Evolutionary conservation across 2,888 invertebrate genomes (phyloP).

Genomic region (Drosophila borealis): DNA sequence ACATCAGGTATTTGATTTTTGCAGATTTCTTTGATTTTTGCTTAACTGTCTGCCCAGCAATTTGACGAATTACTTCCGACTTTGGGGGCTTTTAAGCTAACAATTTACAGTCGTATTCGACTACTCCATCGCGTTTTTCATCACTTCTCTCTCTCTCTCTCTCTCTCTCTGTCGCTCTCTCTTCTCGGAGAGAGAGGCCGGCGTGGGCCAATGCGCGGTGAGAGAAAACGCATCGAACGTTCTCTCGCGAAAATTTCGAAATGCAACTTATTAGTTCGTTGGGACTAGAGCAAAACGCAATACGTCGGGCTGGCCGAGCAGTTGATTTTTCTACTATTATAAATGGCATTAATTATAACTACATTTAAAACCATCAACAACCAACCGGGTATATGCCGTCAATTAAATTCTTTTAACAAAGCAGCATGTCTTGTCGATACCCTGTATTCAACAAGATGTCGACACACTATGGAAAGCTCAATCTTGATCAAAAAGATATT

Average conservation of each 20-base stretch:
- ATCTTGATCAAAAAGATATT: too few species aligned
- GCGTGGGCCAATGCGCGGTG: slow-evolving; percentile 35
- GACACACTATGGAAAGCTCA: too few species aligned
- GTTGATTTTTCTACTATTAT: not conserved
- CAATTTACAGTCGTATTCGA: slow-evolving; percentile 51
- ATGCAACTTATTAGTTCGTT: slow-evolving; percentile 11
- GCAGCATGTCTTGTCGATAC: too few species aligned
- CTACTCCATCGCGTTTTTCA: slow-evolving; percentile 18
- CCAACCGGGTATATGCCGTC: too few species aligned
- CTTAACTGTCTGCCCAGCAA: slow-evolving; percentile 59
- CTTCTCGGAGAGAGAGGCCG: slow-evolving; percentile 23
- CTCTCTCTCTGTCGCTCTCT: slow-evolving; percentile 7
- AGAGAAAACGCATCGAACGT: slow-evolving; percentile 15
- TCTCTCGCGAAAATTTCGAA: slow-evolving; percentile 6
- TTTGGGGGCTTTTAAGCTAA: slow-evolving; percentile 58
- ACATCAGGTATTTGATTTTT: slow-evolving; percentile 5
- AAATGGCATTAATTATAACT: too few species aligned
- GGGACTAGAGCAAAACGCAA: not conserved
- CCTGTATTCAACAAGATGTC: too few species aligned
- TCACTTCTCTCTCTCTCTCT: slow-evolving; percentile 1
- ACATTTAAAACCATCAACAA: too few species aligned
- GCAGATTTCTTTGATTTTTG: slow-evolving; percentile 25
- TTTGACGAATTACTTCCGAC: slow-evolving; percentile 72
- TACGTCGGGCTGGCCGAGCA: not conserved
- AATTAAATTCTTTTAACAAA: too few species aligned